Evolutionary conservation across 2,888 invertebrate species (phyloP), one percentile per base, ranked within the genome.

Genomic region (Eristalis tenax): DNA sequence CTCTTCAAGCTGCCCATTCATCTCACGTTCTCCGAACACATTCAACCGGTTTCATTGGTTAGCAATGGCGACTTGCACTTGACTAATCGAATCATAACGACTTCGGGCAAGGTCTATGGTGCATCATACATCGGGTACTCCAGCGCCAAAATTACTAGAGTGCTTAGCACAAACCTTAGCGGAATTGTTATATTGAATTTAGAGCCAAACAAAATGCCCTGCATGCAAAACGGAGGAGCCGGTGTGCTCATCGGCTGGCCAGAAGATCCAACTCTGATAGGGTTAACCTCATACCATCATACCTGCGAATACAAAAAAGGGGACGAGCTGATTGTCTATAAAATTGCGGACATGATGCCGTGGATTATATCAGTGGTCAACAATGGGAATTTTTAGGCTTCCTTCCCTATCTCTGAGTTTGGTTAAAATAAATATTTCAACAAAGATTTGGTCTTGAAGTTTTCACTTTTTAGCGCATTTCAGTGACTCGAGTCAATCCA

Each of bases 191-290:
- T 26, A 26, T 26, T 26, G 26, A 1, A 26, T 26, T 3, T 3
- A 26, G n/a, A n/a, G n/a, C n/a, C 26, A 26, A 26, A n/a, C 3
- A 26, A 50, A 50, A 8, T 71, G 68, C 18, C 59, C 38, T 89
- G 89, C 32, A n/a, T 57, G 26, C 83, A 88, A 11, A 85, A 88
- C 38, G 71, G 86, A 57, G 89, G 89, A 1, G 89, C 88, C 57
- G 89, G 89, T 26, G 66, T 89, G 40, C 74, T 89, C 13, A 59
- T 89, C 8, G 71, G 75, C 57, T 89, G 89, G 89, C 89, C 89
- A 11, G 10, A 28, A 15, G 50, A 73, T n/a, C 88, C 89, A 1
- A 22, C 68, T 38, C 61, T 89, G 65, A 79, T 88, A 61, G 89
- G 89, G 2, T n/a, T n/a, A n/a, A n/a, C n/a, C n/a, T n/a, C n/a